phyloP scores from a whole-genome alignment of 2,888 invertebrate genomes.

The Cyrtodaria siliqua region DNA sequence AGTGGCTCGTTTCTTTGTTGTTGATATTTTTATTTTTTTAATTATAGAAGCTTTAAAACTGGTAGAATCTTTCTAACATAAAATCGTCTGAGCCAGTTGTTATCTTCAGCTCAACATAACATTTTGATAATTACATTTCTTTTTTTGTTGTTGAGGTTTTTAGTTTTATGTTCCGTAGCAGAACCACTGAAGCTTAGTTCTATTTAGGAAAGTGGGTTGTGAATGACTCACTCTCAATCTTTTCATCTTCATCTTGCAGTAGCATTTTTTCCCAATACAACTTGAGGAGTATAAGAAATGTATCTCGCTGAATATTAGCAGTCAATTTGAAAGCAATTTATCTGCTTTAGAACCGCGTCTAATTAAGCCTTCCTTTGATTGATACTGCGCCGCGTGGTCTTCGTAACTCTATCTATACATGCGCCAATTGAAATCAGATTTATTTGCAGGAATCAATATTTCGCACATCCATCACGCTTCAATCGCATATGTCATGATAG shows the following conservation, averaged over 20 bases:
- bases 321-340: constrained; percentile 63
- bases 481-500: too few species aligned
- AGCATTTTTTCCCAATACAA: constrained; percentile 33
- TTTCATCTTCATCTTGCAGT: constrained; percentile 28
- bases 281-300: constrained; percentile 40
- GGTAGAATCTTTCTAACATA: too few species aligned
- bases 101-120: too few species aligned
- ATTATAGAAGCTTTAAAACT: too few species aligned
- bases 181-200: too few species aligned
- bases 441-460: constrained; percentile 20
- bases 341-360: constrained; percentile 45
- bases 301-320: constrained; percentile 51
- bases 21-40: too few species aligned
- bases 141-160: too few species aligned
- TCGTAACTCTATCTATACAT: constrained; percentile 36
- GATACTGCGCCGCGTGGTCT: constrained; percentile 24
- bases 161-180: too few species aligned
- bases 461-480: neutral
- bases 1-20: too few species aligned
- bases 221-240: constrained; percentile 33
- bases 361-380: constrained; percentile 43
- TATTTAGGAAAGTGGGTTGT: too few species aligned
- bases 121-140: too few species aligned
- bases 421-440: constrained; percentile 36
- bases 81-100: too few species aligned